Evolutionary conservation across 2,113 vertebrate species (phyloP).

Genomic region (Hyaena hyaena): DNA sequence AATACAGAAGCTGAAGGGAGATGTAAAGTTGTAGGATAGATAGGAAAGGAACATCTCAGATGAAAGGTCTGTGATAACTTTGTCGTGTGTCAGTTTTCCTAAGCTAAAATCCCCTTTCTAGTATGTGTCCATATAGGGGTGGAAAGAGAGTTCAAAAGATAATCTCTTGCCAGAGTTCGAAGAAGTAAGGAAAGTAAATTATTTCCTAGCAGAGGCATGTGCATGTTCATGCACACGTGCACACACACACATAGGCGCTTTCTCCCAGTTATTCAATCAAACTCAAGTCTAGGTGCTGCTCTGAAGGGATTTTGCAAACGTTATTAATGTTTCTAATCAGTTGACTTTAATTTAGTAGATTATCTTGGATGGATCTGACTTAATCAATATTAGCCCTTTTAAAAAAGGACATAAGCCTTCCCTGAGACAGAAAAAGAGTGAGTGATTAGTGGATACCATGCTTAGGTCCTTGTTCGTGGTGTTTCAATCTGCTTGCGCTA

Average conservation of each 20-base stretch:
- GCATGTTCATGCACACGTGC: too few relatives aligned
- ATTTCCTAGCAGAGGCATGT: background rate
- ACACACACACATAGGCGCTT: background rate
- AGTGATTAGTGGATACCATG: background rate
- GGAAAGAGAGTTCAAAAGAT: background rate
- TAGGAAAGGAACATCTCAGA: background rate
- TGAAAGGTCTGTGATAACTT: background rate
- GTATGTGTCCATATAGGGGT: rapidly evolving
- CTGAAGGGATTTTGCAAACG: background rate
- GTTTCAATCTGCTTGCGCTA: background rate
- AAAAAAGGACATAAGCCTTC: background rate
- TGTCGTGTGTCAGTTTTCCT: background rate
- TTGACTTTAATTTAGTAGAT: conserved; percentile 37
- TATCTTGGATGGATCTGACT: background rate
- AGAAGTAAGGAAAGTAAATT: background rate
- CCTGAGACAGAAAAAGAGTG: background rate
- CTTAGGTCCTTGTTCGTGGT: background rate
- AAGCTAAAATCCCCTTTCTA: background rate
- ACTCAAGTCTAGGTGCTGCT: background rate
- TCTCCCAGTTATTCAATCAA: background rate
- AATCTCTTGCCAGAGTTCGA: background rate
- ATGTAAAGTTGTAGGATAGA: background rate
- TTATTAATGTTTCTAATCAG: background rate
- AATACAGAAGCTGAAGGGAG: background rate
- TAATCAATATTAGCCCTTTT: background rate